Evolutionary conservation across 2,888 invertebrate species (phyloP), one percentile per base, ranked within the genome.

Genomic region (Athalia rosae): DNA sequence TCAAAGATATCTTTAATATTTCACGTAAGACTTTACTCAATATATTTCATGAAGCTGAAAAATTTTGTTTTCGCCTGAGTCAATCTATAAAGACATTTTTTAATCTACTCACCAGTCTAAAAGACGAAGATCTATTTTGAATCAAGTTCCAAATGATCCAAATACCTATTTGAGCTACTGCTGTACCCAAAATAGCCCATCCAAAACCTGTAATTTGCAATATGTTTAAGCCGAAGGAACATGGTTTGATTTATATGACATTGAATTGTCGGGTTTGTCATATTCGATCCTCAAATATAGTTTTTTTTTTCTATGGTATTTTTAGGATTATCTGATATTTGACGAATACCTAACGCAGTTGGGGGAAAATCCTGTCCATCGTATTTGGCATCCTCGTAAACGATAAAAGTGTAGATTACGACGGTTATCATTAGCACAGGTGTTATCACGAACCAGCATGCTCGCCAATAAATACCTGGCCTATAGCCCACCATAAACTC

Each of bases 401-500:
- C 92, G 0, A 91, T 87, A 53, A 95, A 89, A 4, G 95, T 95
- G 86, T 95, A 96, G 7, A 95, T 84, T 82, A 96, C 92, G 73
- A 96, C 95, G 0, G 92, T 86, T 3, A 93, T 90, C 92, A 96
- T 93, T 78, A 95, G 91, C 0, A 92, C 85, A 0, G 96, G 96
- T 5, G 94, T 94, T 66, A 95, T 88, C 13, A 95, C 64, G 1
- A 92, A 93, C 96, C 96, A 96, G 82, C 95, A 95, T 61, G 94
- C 84, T 78, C 95, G 92, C 95, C 95, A 96, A 87, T 95, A 96
- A 45, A 92, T 83, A 89, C 93, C 92, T 0, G 93, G 92, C 87
- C 92, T 93, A 50, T 91, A 91, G 50, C 93, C 93, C 84, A 95
- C 90, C 96, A 96, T 96, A 87, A 93, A 96, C 87, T 95, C 94